Base-by-base conservation (phyloP, 2,888 invertebrate genomes). In the Xylota sylvarum region DNA sequence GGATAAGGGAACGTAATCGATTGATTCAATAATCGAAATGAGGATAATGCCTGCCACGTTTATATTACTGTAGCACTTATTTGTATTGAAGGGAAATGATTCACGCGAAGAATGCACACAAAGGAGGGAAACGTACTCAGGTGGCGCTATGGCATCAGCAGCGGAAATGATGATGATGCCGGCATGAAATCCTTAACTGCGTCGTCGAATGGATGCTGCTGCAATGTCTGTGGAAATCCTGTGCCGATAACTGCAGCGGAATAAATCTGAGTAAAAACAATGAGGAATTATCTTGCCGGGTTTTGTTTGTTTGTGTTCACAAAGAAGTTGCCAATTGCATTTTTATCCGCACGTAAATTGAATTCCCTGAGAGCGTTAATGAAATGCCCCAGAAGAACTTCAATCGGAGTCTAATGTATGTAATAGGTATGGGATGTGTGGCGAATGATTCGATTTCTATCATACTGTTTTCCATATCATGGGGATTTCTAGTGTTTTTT, bases 11-110 rank as follows among this genome's bases (percentile, higher is more conserved):
- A 62, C 82, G 77, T 86, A 86, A 86, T 86, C 86, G 86, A 86
- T 86, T 86, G 86, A 86, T 86, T 86, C 86, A 86, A 86, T 86
- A 86, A 86, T 86, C 86, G 86, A 86, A 86, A 86, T 86, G 77
- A 86, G 86, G 86, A 82, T 86, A 86, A 86, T 86, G 86, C 86
- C 86, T 69, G 82, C 86, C 82, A 82, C 82, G 82, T 82, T 86
- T 86, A 82, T 86, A 86, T 86, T 86, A 86, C 86, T 86, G 86
- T 82, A 73, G 77, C 82, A 78, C 73, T 86, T 82, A 78, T 86
- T 82, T 77, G 81, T 77, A 62, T 67, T 67, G 72, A 76, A 86
- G 46, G 86, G 77, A 76, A 82, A 43, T 82, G 82, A 86, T 82
- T 86, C 73, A 78, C 76, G 86, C 64, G 23, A 50, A 43, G 67